Percentiles rank a stretch among this genome's conserved stretches.
Conservation (phyloP, 2,888 invertebrate genomes). For the Augochlorella aurata region DNA sequence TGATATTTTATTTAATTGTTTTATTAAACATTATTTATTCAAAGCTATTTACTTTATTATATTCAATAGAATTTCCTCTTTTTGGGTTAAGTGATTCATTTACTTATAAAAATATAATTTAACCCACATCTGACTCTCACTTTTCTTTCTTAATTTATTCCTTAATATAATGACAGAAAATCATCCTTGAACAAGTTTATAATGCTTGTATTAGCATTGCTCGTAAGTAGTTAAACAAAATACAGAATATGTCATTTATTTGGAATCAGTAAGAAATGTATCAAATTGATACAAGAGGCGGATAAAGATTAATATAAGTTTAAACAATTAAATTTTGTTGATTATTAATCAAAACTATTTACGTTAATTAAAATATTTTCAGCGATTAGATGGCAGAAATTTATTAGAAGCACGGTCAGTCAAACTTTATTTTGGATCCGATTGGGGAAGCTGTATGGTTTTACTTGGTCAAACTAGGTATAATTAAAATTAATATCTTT, state of each 20-base stretch:
- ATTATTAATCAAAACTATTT: neutral
- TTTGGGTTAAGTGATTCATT: neutral
- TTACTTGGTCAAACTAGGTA: slow-evolving; percentile 91
- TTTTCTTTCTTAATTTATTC: too few species aligned
- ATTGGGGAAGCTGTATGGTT: slow-evolving; percentile 91
- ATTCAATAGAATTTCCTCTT: neutral
- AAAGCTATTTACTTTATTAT: neutral
- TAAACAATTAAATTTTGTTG: neutral
- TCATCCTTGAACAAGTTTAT: too few species aligned
- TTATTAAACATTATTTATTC: neutral
- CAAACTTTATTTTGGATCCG: slow-evolving; percentile 90
- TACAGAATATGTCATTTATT: too few species aligned
- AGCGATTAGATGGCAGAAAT: slow-evolving; percentile 91
- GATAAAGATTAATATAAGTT: too few species aligned
- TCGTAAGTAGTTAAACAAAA: too few species aligned
- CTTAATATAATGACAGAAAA: too few species aligned
- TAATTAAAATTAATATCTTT: neutral
- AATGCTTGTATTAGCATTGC: too few species aligned
- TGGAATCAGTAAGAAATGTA: too few species aligned
- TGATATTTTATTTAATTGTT: slow-evolving; percentile 63
- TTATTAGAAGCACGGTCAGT: slow-evolving; percentile 89
- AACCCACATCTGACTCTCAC: too few species aligned
- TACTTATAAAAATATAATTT: neutral
- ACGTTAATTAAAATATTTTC: slow-evolving; percentile 71
- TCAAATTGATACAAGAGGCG: too few species aligned